A percentile compares a stretch with the other conserved stretches of the same genome.
These are phyloP conservation scores for Phycodurus eques DNA, from an alignment of 2,113 vertebrate genomes.

Conservation along the genomic window DNA sequence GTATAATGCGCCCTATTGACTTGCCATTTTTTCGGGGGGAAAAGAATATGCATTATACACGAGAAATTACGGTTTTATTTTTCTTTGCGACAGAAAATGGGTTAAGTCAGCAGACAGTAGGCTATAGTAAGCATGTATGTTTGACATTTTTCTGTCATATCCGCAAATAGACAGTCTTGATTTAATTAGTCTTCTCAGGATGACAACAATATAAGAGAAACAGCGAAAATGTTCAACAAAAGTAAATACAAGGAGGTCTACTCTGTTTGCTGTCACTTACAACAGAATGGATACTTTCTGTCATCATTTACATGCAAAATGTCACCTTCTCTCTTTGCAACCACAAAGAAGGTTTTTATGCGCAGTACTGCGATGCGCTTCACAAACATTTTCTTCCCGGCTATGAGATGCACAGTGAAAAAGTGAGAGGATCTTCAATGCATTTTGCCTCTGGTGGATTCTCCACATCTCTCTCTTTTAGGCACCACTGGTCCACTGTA, in stretches of 20 bases:
- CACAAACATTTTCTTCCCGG: slow-evolving; percentile 59
- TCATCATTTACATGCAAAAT: slow-evolving; percentile 66
- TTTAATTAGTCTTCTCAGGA: background rate
- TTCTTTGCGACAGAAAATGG: background rate
- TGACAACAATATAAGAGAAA: slow-evolving; percentile 34
- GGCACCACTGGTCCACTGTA: slow-evolving; percentile 39
- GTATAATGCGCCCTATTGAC: too few relatives aligned
- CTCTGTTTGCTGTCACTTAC: slow-evolving; percentile 47
- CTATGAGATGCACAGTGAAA: slow-evolving; percentile 53
- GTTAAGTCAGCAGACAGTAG: background rate
- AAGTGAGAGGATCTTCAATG: slow-evolving; percentile 55
- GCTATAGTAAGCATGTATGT: background rate
- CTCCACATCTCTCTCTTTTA: slow-evolving; percentile 42
- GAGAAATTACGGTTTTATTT: too few relatives aligned
- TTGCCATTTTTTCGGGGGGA: too few relatives aligned
- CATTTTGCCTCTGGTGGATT: slow-evolving; percentile 53
- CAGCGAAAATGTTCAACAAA: slow-evolving; percentile 14
- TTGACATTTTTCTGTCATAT: background rate
- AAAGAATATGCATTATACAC: too few relatives aligned
- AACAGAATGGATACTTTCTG: slow-evolving; percentile 39
- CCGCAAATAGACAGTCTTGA: background rate
- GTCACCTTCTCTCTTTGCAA: slow-evolving; percentile 56
- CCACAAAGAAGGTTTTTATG: slow-evolving; percentile 47
- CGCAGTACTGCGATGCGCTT: slow-evolving; percentile 49
- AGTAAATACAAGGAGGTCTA: slow-evolving; percentile 27